Base-by-base conservation (phyloP, 2,888 invertebrate genomes). In the Oxystoma pomonae region DNA sequence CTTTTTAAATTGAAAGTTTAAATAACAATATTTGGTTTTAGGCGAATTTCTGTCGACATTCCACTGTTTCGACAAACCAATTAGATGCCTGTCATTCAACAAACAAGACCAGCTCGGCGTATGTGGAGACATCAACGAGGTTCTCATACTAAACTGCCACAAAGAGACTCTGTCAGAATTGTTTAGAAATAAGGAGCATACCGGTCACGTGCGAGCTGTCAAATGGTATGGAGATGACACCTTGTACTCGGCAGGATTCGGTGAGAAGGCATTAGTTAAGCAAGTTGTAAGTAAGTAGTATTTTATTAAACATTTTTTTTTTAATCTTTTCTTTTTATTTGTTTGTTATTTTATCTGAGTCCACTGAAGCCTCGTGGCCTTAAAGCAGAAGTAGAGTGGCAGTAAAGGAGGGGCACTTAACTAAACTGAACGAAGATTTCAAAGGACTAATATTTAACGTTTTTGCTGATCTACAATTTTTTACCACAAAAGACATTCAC, bases 191-290 rank as follows among this genome's bases (percentile, higher is more conserved):
- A 72, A 76, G 19, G 71, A 76, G 20, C 87, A 87, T 72, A 71
- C 64, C 19, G 84, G 83, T 69, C 83, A 84, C 74, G 85, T 86
- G 12, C 81, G 84, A 65, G 86, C 84, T 51, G 70, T 87, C 16
- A 79, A 83, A 2, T 87, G 87, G 87, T 73, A 75, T 64, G 75
- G 82, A 52, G 75, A 78, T 55, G 75, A 77, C 59, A 64, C 35
- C 20, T 78, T 87, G 62, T 82, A 83, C 68, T 83, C 86, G 1
- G 87, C 86, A 76, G 84, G 85, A 16, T 86, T 86, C 83, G 86
- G 86, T 72, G 81, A 80, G 21, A 55, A 60, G 49, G 19, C 55
- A 1, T n/a, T 63, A 51, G 35, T 35, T 12, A 35, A 12, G 12
- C 35, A 35, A 35, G 12, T 35, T 35, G 35, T 35, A 35, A 35